Base-by-base conservation (phyloP, 2,113 vertebrate genomes). In the Rissa tridactyla region DNA sequence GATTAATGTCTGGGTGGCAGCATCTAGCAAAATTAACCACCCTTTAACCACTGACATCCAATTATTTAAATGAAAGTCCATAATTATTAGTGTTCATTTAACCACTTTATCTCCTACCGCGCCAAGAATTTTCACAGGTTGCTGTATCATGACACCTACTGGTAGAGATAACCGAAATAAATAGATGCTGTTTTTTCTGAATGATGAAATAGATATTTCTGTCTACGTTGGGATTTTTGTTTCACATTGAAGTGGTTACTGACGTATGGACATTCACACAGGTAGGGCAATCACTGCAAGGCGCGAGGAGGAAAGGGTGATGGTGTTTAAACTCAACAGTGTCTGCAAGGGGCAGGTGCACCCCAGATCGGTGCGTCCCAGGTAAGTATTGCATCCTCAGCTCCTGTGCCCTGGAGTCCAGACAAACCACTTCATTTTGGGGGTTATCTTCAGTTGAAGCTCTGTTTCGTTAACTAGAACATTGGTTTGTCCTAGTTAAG, bases 61-160 rank as follows among this genome's bases (percentile, higher is more conserved):
- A 30, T 51, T 16, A 75, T 69, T 80, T 66, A 47, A 88, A 64
- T 60, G 58, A 75, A 78, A 88, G 42, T 71, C 61, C 72, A 15
- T 86, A 73, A 91, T 85, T 86, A 75, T 64, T 91, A 96, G 21
- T 52, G 60, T 66, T 88, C 40, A 30, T 83, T 94, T 96, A 76
- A 68, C 73, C 40, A 40, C 75, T 97, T 94, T 92, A 75, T 82
- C 69, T 86, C 60, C 88, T 13, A 1, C 10, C 57, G 52, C 40
- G 77, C 27, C 44, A 36, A 38, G 78, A 73, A 78, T 70, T 88
- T 96, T 98, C 92, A 97, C 95, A 94, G 87, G 92, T 93, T 98
- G 96, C 97, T 82, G 68, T 93, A 96, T 91, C 92, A 97, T 98
- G 97, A 97, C 97, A 97, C 95, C 98, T 98, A 92, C 96, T 97